Conservation (phyloP, 1,140 invertebrate genomes). For the Drosophila lacteicornis region DNA sequence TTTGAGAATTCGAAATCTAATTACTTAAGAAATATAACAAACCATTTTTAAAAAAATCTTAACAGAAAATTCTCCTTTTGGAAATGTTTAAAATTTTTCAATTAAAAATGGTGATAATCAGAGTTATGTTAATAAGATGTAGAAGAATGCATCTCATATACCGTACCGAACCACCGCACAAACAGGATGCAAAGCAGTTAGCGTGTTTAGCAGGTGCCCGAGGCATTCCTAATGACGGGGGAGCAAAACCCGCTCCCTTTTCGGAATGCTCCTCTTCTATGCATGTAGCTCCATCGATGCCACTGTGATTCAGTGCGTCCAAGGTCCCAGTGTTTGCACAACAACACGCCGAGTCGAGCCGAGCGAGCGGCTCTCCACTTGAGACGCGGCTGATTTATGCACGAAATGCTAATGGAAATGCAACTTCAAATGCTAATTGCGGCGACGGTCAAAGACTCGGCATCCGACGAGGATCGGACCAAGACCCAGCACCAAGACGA, state of each 20-base stretch:
- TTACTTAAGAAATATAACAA: too few species aligned
- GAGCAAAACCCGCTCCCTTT: background rate
- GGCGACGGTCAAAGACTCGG: slow-evolving; percentile 78
- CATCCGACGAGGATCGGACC: slow-evolving; percentile 19
- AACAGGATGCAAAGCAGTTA: slow-evolving; percentile 47
- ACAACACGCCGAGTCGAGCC: slow-evolving; percentile 12
- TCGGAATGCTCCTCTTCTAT: slow-evolving; percentile 5
- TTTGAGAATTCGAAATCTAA: too few species aligned
- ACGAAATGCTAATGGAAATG: slow-evolving; percentile 76
- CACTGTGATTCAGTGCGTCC: slow-evolving; percentile 31
- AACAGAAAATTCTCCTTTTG: background rate
- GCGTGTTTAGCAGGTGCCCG: slow-evolving; percentile 44
- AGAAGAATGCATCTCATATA: background rate
- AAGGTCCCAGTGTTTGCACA: slow-evolving; percentile 58
- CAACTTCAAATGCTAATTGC: slow-evolving; percentile 84
- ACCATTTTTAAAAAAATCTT: too few species aligned
- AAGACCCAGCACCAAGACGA: slow-evolving; percentile 9
- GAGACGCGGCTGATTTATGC: slow-evolving; percentile 70
- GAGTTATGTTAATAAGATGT: slow-evolving; percentile 4
- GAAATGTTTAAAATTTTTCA: too few species aligned
- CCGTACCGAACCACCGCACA: background rate
- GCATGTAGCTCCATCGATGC: slow-evolving; percentile 7
- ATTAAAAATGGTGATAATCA: slow-evolving; percentile 3
- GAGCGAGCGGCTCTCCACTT: slow-evolving; percentile 21
- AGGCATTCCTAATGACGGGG: slow-evolving; percentile 46